These are phyloP conservation scores for Meiosimyza decipiens DNA, from an alignment of 2,888 invertebrate genomes.

Conservation along the genomic window DNA sequence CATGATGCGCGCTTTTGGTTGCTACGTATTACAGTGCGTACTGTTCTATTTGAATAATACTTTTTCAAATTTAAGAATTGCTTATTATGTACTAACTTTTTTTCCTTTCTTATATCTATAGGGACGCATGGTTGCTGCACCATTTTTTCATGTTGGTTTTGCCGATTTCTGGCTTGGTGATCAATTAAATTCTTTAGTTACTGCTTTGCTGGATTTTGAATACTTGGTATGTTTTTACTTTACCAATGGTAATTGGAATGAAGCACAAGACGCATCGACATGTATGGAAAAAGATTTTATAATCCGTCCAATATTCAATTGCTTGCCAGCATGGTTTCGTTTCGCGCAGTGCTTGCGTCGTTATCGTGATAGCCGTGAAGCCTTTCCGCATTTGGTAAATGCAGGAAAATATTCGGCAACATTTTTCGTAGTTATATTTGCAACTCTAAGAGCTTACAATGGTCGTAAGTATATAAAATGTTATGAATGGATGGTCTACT, in stretches of 20 bases:
- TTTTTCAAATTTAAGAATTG: neutral
- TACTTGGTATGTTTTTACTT: constrained; percentile 93
- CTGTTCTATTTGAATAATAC: too few species aligned
- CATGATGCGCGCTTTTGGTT: constrained; percentile 97
- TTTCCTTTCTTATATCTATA: constrained; percentile 62
- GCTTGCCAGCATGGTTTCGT: constrained; percentile 96
- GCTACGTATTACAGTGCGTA: constrained; percentile 84
- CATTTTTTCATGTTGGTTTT: constrained; percentile 93
- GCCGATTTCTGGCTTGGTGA: constrained; percentile 99
- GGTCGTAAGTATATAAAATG: constrained; percentile 68
- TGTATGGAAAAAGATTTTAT: constrained; percentile 79
- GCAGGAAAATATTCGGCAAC: constrained; percentile 98
- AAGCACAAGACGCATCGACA: constrained; percentile 71
- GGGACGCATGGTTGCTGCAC: constrained; percentile 88
- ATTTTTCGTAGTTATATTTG: constrained; percentile 91
- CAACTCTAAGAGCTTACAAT: constrained; percentile 76
- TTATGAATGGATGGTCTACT: too few species aligned
- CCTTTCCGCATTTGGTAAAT: constrained; percentile 96
- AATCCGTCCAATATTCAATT: constrained; percentile 86
- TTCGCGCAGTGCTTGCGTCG: constrained; percentile 97
- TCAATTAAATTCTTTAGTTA: constrained; percentile 93
- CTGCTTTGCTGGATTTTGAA: constrained; percentile 92
- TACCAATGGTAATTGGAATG: constrained; percentile 79
- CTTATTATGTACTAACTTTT: neutral
- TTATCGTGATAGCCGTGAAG: constrained; percentile 92